These are phyloP conservation scores for Scarus forsteni DNA, from an alignment of 2,797 vertebrate genomes.

Conservation along the genomic window DNA sequence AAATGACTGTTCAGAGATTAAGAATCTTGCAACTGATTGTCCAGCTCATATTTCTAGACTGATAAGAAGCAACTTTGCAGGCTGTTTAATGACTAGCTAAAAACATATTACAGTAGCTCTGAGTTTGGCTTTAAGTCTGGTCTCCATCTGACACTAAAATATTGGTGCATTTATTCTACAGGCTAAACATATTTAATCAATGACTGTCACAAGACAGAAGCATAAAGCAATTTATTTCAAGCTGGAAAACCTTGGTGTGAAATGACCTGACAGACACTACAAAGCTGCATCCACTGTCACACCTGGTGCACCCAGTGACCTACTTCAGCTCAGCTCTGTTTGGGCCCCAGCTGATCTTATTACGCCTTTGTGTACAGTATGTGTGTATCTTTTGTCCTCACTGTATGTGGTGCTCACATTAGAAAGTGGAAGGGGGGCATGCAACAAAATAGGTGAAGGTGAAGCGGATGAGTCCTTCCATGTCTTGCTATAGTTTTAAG, in stretches of 20 bases:
- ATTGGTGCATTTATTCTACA: neutral
- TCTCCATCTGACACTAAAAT: neutral
- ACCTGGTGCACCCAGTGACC: constrained; percentile 57
- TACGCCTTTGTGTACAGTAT: constrained; percentile 7
- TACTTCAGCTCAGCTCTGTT: constrained; percentile 39
- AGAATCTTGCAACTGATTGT: too few species aligned
- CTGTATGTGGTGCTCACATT: neutral
- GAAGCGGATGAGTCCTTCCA: constrained; percentile 18
- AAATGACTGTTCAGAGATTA: too few species aligned
- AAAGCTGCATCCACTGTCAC: constrained; percentile 27
- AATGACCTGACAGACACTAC: neutral
- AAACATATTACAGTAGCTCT: too few species aligned
- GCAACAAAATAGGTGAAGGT: constrained; percentile 20
- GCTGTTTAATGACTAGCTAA: too few species aligned
- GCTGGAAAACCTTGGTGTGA: neutral
- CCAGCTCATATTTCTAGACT: too few species aligned
- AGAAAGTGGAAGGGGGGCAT: constrained; percentile 3
- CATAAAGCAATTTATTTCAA: neutral
- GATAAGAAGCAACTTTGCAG: too few species aligned
- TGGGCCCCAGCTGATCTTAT: constrained; percentile 31
- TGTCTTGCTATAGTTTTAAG: constrained; percentile 21
- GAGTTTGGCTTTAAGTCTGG: too few species aligned
- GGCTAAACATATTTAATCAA: neutral
- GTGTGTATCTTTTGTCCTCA: constrained; percentile 11
- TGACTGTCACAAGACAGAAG: neutral